phyloP scores from a whole-genome alignment of 2,113 vertebrate species.

The Pogonocichla stellata region DNA sequence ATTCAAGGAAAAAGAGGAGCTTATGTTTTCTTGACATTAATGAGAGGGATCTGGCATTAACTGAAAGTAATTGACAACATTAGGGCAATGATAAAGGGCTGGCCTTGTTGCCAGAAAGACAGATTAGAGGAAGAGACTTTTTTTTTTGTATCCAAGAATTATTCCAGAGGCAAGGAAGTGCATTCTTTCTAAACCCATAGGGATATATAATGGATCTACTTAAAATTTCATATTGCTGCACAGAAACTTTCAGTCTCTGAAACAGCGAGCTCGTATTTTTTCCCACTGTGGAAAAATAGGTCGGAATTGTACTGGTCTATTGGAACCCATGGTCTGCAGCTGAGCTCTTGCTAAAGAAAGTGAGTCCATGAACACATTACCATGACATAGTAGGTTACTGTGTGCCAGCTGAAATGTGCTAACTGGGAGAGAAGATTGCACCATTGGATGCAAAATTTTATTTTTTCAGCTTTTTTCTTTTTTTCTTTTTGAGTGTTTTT shows the following conservation, averaged over 20 bases:
- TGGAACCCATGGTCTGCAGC: background rate
- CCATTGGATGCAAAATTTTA: background rate
- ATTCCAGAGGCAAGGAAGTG: conserved; percentile 11
- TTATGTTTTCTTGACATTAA: conserved; percentile 48
- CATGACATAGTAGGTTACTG: background rate
- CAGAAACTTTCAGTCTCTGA: background rate
- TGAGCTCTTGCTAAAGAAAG: background rate
- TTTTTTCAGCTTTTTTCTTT: background rate
- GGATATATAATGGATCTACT: background rate
- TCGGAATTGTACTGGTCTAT: background rate
- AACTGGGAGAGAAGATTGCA: background rate
- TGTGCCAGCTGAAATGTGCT: background rate
- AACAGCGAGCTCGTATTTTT: background rate
- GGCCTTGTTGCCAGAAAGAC: conserved; percentile 14
- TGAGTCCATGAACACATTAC: background rate
- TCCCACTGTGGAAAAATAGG: background rate
- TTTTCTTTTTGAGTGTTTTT: background rate
- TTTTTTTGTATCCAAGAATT: conserved; percentile 15
- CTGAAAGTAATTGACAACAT: conserved; percentile 47
- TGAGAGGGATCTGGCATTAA: conserved; percentile 44
- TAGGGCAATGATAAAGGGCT: conserved; percentile 18
- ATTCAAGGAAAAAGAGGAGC: background rate
- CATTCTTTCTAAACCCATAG: background rate
- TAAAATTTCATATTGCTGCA: background rate
- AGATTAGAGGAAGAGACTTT: background rate